Percentiles rank a stretch among this genome's conserved stretches.
Evolutionary conservation across 2,113 vertebrate species (phyloP).

Genomic region (Maylandia zebra): DNA sequence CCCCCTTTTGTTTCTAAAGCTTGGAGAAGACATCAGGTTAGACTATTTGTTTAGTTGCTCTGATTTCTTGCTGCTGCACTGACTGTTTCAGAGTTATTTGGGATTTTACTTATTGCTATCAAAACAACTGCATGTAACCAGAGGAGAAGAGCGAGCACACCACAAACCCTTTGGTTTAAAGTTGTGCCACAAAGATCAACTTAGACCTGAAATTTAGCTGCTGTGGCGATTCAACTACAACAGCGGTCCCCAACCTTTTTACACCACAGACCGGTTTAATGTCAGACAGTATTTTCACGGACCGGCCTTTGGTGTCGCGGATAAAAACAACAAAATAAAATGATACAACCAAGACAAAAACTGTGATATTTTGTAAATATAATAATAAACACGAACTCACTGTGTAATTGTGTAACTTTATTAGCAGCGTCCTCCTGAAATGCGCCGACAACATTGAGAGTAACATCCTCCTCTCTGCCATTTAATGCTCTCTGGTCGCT

Average conservation of each 20-base stretch:
- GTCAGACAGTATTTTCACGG: neutral
- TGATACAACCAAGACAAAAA: neutral
- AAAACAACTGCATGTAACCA: neutral
- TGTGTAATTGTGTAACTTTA: neutral
- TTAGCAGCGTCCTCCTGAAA: neutral
- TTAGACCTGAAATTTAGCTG: neutral
- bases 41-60: neutral
- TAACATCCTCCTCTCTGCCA: neutral
- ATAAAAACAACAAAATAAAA: neutral
- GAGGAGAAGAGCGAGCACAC: neutral
- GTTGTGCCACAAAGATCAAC: neutral
- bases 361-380: neutral
- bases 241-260: neutral
- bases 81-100: neutral
- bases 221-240: neutral
- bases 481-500: neutral
- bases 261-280: neutral
- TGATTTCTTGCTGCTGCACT: neutral
- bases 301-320: neutral
- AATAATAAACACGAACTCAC: neutral
- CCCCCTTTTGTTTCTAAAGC: neutral
- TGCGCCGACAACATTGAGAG: neutral
- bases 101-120: neutral
- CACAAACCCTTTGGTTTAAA: neutral
- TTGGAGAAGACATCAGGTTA: neutral